phyloP scores from a whole-genome alignment of 2,888 invertebrate species.

The Leptothorax acervorum region DNA sequence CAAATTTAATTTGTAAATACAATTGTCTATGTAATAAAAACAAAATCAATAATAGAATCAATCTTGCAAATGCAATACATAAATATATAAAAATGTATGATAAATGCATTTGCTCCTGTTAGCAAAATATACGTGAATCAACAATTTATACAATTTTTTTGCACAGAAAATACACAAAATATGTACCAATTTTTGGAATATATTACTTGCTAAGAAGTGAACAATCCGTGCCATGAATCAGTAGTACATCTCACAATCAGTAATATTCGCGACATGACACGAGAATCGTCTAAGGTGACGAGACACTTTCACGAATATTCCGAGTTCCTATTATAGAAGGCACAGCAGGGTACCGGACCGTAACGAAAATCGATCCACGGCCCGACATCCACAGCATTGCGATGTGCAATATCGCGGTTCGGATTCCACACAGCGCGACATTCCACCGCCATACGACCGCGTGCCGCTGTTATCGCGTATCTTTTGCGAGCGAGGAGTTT shows the following conservation, averaged over 20 bases:
- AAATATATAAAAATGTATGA: neutral
- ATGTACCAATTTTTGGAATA: neutral
- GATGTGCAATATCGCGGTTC: conserved; percentile 66
- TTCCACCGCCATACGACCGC: conserved; percentile 58
- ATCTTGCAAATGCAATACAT: neutral
- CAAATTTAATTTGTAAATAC: neutral
- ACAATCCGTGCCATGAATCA: neutral
- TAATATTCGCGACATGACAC: conserved; percentile 36
- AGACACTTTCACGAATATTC: conserved; percentile 41
- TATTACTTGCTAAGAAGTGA: neutral
- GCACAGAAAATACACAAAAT: neutral
- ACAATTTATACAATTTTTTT: neutral
- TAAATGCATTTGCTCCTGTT: neutral
- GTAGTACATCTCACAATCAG: conserved; percentile 16
- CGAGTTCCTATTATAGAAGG: neutral
- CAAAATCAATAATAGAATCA: neutral
- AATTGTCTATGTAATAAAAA: neutral
- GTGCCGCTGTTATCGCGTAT: conserved; percentile 42
- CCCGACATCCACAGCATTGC: conserved; percentile 62
- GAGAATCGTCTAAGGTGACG: conserved; percentile 34
- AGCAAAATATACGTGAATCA: neutral
- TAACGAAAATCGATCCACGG: conserved; percentile 67
- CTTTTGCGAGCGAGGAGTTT: conserved; percentile 57
- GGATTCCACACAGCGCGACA: conserved; percentile 64
- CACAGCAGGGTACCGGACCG: conserved; percentile 40